Conservation (phyloP, 2,888 invertebrate genomes). For the Odontocerum albicorne region DNA sequence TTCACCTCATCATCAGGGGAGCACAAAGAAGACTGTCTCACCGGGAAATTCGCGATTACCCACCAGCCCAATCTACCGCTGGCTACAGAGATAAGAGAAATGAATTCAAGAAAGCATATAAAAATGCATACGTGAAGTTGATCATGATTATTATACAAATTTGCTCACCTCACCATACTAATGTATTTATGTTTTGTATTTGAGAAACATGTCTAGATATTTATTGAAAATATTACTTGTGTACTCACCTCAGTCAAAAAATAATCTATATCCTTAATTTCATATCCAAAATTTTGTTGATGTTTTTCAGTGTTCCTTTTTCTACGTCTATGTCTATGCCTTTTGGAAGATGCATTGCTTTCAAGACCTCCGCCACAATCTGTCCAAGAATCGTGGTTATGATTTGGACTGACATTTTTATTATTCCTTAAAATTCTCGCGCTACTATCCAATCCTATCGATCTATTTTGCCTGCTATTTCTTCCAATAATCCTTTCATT, state of each 20-base stretch:
- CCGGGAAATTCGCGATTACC: too few relatives aligned
- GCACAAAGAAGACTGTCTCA: too few relatives aligned
- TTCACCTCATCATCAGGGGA: too few relatives aligned
- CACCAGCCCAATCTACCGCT: too few relatives aligned
- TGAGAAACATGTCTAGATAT: too few relatives aligned
- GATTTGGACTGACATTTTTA: constrained; percentile 13
- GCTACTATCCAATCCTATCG: constrained; percentile 17
- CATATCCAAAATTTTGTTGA: constrained; percentile 68
- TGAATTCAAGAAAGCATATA: too few relatives aligned
- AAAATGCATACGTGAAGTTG: too few relatives aligned
- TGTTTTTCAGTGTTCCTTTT: constrained; percentile 46
- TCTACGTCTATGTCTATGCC: constrained; percentile 52
- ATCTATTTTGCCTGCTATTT: constrained; percentile 38
- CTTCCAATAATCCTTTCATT: constrained; percentile 43
- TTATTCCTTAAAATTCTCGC: constrained; percentile 6
- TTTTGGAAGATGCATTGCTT: constrained; percentile 21
- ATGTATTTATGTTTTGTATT: too few relatives aligned
- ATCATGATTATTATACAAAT: too few relatives aligned
- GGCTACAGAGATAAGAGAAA: too few relatives aligned
- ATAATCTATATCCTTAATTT: constrained; percentile 77
- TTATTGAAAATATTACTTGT: too few relatives aligned
- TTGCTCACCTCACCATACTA: too few relatives aligned
- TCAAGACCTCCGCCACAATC: constrained; percentile 28
- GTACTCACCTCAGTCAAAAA: constrained; percentile 70
- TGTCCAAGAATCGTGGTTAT: constrained; percentile 29